Base-by-base conservation (phyloP, 2,113 vertebrate genomes). In the Chroicocephalus ridibundus region DNA sequence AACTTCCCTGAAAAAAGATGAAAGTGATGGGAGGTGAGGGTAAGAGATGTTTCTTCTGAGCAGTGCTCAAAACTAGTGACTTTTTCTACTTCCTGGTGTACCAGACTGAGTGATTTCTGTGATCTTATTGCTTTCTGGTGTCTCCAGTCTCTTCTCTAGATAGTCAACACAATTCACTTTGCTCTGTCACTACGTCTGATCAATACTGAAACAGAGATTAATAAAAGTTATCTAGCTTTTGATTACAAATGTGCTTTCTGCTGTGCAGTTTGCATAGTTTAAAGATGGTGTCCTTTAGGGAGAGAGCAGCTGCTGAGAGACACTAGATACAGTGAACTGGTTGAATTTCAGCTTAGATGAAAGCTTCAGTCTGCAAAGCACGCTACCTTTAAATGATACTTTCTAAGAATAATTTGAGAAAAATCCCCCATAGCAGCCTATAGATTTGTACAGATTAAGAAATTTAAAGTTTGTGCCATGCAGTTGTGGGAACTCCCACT, bases 301-400 rank as follows among this genome's bases (percentile, higher is more conserved):
- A 58, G 13, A 51, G 5, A 83, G 61, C 9, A 40, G 47, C n/a
- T 71, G 25, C 24, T 58, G 20, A 57, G 29, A 31, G 9, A 11
- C 7, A 20, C 5, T 17, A 34, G 15, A 22, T n/a, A 22, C 0
- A 3, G 20, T 1, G 4, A 87, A 27, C 7, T 52, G 18, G 11
- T 7, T 78, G 58, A 94, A 71, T 42, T 70, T 74, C 29, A 79
- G 3, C 13, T 70, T 26, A 49, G 26, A 51, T 18, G 46, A 86
- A 78, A 65, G 3, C 11, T 55, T 60, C 32, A 31, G 36, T 19
- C 11, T 40, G 49, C 9, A 40, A 58, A 38, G 10, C 27, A 16
- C 11, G 2, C 12, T 61, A 22, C 27, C 55, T 68, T 85, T 64
- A 34, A 72, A 88, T 72, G 6, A 68, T 5, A 21, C 6, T 36